These are phyloP conservation scores for Chymomyza fuscimana DNA, from an alignment of 2,888 invertebrate species.

Conservation along the genomic window DNA sequence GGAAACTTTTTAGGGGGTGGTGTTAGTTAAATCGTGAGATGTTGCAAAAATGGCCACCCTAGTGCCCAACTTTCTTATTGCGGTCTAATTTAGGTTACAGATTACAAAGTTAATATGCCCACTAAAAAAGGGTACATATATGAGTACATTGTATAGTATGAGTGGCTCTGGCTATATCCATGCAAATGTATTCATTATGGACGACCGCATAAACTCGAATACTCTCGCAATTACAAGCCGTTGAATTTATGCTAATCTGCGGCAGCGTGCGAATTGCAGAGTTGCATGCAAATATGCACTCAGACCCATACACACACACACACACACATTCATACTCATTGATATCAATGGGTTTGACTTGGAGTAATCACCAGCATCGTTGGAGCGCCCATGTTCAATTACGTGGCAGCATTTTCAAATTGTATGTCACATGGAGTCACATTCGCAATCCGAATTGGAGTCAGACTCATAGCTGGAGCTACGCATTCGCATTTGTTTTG, in stretches of 20 bases:
- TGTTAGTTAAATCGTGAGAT: too few relatives aligned
- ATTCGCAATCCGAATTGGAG: background rate
- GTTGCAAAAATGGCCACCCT: too few relatives aligned
- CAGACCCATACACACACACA: background rate
- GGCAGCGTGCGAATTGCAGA: constrained; percentile 38
- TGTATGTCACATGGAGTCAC: background rate
- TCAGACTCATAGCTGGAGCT: background rate
- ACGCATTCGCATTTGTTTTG: constrained; percentile 67
- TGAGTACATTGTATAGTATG: constrained; percentile 28
- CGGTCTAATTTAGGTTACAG: too few relatives aligned
- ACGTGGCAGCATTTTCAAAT: constrained; percentile 36
- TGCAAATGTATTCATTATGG: constrained; percentile 63
- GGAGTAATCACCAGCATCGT: constrained; percentile 61
- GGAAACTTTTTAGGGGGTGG: too few relatives aligned
- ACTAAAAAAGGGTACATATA: background rate
- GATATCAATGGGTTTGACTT: constrained; percentile 41
- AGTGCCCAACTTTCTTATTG: too few relatives aligned
- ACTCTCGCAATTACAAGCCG: constrained; percentile 49
- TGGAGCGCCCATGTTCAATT: constrained; percentile 70
- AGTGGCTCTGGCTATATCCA: constrained; percentile 40
- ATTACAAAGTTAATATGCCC: background rate
- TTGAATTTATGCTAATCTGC: constrained; percentile 71
- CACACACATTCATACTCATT: constrained; percentile 8
- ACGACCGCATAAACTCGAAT: constrained; percentile 24
- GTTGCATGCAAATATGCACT: background rate